Evolutionary conservation across 2,113 vertebrate genomes (phyloP).

Genomic region (Arizona elegans): DNA sequence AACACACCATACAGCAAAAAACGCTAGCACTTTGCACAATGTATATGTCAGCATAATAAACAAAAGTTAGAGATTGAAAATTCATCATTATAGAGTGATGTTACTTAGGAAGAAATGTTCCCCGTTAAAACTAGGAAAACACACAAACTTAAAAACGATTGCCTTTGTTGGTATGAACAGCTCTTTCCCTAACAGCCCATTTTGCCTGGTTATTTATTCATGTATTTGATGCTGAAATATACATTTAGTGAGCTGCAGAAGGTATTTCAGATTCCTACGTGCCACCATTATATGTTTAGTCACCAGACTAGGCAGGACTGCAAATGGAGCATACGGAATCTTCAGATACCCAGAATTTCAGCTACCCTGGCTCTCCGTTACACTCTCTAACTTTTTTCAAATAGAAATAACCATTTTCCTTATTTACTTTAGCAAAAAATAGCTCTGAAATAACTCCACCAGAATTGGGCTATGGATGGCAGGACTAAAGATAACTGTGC

Average conservation of each 20-base stretch:
- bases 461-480: background rate
- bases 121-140: background rate
- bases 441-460: background rate
- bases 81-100: background rate
- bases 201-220: background rate
- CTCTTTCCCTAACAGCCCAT: background rate
- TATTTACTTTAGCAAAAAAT: background rate
- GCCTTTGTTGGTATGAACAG: background rate
- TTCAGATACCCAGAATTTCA: background rate
- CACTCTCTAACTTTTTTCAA: background rate
- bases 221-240: background rate
- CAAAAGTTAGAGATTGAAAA: background rate
- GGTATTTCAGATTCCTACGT: background rate
- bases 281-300: background rate
- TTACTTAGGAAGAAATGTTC: background rate
- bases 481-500: background rate
- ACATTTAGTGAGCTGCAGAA: conserved; percentile 1
- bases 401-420: background rate
- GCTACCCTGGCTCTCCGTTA: background rate
- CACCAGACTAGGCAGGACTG: background rate
- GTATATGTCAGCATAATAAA: background rate
- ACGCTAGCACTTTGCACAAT: background rate
- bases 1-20: background rate
- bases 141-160: background rate
- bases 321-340: background rate